Evolutionary conservation across 2,113 vertebrate genomes (phyloP).

Genomic region (Neoarius graeffei): DNA sequence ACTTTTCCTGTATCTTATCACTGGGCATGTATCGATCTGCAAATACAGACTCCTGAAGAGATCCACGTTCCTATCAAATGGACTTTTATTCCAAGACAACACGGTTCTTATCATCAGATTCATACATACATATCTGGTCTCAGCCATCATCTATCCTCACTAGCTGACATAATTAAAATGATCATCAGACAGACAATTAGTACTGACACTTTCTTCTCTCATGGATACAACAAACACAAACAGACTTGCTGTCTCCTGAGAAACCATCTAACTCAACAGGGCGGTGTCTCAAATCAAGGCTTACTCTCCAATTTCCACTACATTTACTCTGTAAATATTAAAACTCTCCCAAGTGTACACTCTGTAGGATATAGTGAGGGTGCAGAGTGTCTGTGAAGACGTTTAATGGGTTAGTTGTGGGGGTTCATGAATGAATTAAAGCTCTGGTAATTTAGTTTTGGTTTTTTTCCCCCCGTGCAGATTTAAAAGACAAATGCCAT

Average conservation of each 20-base stretch:
- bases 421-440: background rate
- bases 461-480: background rate
- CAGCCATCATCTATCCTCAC: background rate
- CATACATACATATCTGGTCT: background rate
- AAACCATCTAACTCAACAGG: constrained; percentile 23
- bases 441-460: background rate
- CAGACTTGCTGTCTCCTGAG: background rate
- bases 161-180: background rate
- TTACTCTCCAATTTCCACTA: background rate
- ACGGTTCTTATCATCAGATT: background rate
- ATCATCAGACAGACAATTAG: constrained; percentile 5
- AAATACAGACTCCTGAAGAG: background rate
- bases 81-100: background rate
- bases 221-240: background rate
- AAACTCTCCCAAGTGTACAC: background rate
- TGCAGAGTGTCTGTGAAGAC: background rate
- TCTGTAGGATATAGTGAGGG: background rate
- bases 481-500: background rate
- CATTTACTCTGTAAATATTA: constrained; percentile 9
- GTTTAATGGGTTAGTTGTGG: background rate
- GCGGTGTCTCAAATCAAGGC: constrained; percentile 26
- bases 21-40: background rate
- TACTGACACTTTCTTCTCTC: background rate
- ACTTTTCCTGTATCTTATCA: background rate
- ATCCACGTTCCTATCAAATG: background rate